phyloP scores from a whole-genome alignment of 2,888 invertebrate species.

The Drosophila mercatorum region DNA sequence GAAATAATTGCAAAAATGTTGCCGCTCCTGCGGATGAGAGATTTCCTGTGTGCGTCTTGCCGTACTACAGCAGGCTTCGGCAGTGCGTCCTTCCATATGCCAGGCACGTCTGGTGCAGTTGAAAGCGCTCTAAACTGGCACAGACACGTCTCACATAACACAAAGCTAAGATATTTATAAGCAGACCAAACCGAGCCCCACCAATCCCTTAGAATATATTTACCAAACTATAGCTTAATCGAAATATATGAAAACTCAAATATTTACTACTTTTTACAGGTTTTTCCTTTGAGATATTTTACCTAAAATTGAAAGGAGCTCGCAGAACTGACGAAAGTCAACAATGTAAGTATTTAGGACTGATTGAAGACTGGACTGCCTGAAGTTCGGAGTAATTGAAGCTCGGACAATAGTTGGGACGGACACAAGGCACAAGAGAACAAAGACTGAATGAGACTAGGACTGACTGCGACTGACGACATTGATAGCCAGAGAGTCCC shows the following conservation, averaged over 20 bases:
- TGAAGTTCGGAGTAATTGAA: not conserved
- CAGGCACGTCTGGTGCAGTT: conserved; percentile 49
- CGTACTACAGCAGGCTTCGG: not conserved
- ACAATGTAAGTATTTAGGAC: not conserved
- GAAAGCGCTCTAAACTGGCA: conserved; percentile 32
- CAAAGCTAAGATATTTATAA: conserved; percentile 25
- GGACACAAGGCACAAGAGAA: too few species aligned
- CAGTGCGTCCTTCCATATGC: conserved; percentile 41
- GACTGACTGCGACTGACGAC: not conserved
- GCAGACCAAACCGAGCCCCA: not conserved
- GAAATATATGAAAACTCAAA: not conserved
- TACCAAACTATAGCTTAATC: not conserved
- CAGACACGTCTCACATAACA: conserved; percentile 45
- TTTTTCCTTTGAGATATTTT: not conserved
- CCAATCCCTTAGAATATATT: not conserved
- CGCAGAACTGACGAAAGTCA: too few species aligned
- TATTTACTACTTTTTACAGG: not conserved
- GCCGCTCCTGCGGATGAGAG: conserved; percentile 28
- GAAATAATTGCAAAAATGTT: conserved; percentile 77
- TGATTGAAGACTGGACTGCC: not conserved
- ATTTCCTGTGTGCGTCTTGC: conserved; percentile 14
- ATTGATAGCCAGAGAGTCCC: too few species aligned
- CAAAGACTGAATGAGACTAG: not conserved
- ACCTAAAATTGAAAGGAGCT: not conserved
- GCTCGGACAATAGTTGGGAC: not conserved